Conservation (phyloP, 2,797 vertebrate species). For the Discoglossus pictus region DNA sequence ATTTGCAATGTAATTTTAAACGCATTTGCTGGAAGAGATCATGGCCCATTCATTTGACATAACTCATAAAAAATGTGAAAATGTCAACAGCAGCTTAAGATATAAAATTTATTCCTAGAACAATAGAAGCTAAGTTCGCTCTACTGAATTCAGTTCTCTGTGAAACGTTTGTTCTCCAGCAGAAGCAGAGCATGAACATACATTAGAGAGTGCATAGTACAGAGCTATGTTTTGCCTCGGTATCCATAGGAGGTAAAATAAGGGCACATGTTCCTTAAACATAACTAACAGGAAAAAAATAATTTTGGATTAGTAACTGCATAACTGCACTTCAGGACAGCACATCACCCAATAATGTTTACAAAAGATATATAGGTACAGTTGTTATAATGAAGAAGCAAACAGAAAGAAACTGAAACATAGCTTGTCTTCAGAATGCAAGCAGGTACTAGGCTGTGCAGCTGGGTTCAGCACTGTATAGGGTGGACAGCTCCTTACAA, state of each 20-base stretch:
- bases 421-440: slow-evolving; percentile 19
- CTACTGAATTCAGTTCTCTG: slow-evolving; percentile 62
- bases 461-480: slow-evolving; percentile 56
- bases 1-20: no score
- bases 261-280: slow-evolving; percentile 56
- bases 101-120: slow-evolving; percentile 67
- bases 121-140: slow-evolving; percentile 62
- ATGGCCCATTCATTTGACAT: slow-evolving; percentile 47
- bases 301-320: slow-evolving; percentile 54
- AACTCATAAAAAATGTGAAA: slow-evolving; percentile 45
- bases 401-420: slow-evolving; percentile 46
- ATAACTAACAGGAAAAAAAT: slow-evolving; percentile 47
- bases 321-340: slow-evolving; percentile 58
- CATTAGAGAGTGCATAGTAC: slow-evolving; percentile 58
- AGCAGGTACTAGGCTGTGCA: slow-evolving; percentile 45
- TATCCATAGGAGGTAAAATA: slow-evolving; percentile 61
- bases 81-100: slow-evolving; percentile 39
- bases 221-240: slow-evolving; percentile 61
- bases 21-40: slow-evolving; percentile 57
- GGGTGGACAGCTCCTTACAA: slow-evolving; percentile 54
- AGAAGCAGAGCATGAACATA: slow-evolving; percentile 61
- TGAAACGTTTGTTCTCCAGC: slow-evolving; percentile 54
- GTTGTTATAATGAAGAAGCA: slow-evolving; percentile 55
- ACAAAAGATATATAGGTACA: slow-evolving; percentile 51
- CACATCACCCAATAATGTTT: slow-evolving; percentile 55